A percentile compares a stretch with the other conserved stretches of the same genome.
Evolutionary conservation across 92 coral and sea anemone genomes (phyloP).

Genomic region (Micromussa lordhowensis): DNA sequence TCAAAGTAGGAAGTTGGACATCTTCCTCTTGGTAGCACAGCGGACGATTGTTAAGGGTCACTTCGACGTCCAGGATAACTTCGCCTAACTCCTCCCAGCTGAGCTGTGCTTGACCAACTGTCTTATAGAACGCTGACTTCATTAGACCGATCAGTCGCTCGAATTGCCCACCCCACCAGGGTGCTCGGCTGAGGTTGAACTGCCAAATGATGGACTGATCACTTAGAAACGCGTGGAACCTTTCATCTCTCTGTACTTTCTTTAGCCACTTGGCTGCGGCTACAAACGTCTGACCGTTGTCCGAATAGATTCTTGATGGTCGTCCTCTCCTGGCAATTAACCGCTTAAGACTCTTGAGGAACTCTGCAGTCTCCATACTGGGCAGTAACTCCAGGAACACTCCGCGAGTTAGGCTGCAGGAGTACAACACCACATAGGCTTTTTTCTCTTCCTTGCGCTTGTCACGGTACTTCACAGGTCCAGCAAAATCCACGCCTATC

Average conservation of each 20-base stretch:
- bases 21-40: slow-evolving; percentile 32
- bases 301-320: slow-evolving; percentile 21
- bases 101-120: slow-evolving; percentile 33
- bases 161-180: slow-evolving; percentile 38
- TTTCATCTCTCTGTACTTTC: slow-evolving; percentile 35
- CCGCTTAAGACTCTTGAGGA: too few relatives aligned
- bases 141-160: slow-evolving; percentile 45
- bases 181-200: too few relatives aligned
- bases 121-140: slow-evolving; percentile 42
- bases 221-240: neutral
- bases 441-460: too few relatives aligned
- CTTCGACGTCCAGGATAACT: slow-evolving; percentile 39
- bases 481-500: too few relatives aligned
- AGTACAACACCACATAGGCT: too few relatives aligned
- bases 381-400: too few relatives aligned
- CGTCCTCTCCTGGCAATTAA: too few relatives aligned
- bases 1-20: slow-evolving; percentile 36
- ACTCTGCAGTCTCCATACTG: too few relatives aligned
- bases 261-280: slow-evolving; percentile 35
- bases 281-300: slow-evolving; percentile 31
- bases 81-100: slow-evolving; percentile 47
- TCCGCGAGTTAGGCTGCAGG: too few relatives aligned
- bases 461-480: too few relatives aligned
- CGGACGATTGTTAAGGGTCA: slow-evolving; percentile 42
- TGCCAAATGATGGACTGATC: slow-evolving; percentile 20